Evolutionary conservation across 23 tunicate genomes (phyloP).

Genomic region (Halocynthia aurantium): DNA sequence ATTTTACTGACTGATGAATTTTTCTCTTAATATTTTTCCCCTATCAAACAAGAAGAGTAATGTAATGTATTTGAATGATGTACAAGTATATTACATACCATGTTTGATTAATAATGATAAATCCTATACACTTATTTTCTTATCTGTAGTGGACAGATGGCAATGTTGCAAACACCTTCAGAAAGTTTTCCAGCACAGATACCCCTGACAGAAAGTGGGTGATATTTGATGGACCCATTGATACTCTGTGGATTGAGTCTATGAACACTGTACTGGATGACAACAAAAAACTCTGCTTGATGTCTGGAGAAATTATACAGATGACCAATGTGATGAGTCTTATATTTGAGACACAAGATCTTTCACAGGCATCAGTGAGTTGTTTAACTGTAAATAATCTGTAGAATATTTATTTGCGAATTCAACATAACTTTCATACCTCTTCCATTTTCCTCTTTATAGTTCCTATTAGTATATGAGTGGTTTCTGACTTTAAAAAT

Average conservation of each 20-base stretch:
- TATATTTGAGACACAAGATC: constrained; percentile 96
- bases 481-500: neutral
- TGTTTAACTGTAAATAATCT: neutral
- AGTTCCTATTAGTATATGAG: neutral
- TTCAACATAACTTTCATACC: neutral
- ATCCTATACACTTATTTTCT: neutral
- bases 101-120: no score
- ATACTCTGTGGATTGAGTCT: constrained; percentile 98
- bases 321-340: constrained; percentile 94
- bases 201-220: constrained; percentile 98
- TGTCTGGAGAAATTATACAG: constrained; percentile 98
- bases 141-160: constrained; percentile 93
- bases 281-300: constrained; percentile 92
- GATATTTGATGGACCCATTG: constrained; percentile 98
- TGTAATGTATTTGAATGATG: no score
- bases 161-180: constrained; percentile 95
- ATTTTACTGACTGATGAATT: neutral
- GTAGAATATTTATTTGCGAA: neutral
- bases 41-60: no score
- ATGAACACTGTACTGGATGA: constrained; percentile 99
- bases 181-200: constrained; percentile 89
- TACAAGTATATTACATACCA: no score
- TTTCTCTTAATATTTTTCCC: neutral
- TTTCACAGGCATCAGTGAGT: constrained; percentile 89
- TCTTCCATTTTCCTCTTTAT: neutral